phyloP scores from a whole-genome alignment of 2,888 invertebrate species.

The Cheilosia impressa region DNA sequence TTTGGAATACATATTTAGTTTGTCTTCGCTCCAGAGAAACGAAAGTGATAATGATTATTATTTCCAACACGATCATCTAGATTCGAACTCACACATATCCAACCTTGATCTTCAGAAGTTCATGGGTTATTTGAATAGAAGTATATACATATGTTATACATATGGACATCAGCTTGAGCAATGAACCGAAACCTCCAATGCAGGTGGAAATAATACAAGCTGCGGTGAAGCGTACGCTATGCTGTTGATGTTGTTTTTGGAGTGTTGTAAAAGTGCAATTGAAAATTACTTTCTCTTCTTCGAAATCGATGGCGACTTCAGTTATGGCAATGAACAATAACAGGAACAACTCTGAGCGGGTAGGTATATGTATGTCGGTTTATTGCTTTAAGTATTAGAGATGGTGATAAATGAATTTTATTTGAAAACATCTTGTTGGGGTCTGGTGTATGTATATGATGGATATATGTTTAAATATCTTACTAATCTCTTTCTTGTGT shows the following conservation, averaged over 20 bases:
- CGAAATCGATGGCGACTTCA: slow-evolving; percentile 48
- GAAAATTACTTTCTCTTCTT: slow-evolving; percentile 71
- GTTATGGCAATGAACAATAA: slow-evolving; percentile 50
- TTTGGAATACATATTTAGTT: slow-evolving; percentile 2
- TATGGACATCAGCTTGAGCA: slow-evolving; percentile 46
- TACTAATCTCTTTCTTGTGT: too few species aligned
- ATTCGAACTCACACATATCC: slow-evolving; percentile 60
- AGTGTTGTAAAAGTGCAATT: slow-evolving; percentile 60
- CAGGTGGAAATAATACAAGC: slow-evolving; percentile 56
- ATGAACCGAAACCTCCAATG: slow-evolving; percentile 55
- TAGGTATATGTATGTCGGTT: neutral
- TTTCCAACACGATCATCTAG: slow-evolving; percentile 36
- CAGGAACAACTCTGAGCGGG: slow-evolving; percentile 12
- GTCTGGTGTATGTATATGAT: neutral
- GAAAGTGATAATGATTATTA: slow-evolving; percentile 61
- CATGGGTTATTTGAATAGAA: slow-evolving; percentile 68
- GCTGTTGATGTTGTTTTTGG: slow-evolving; percentile 49
- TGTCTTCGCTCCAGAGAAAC: slow-evolving; percentile 40
- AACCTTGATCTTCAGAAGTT: slow-evolving; percentile 73
- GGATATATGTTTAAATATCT: too few species aligned
- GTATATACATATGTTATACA: slow-evolving; percentile 36
- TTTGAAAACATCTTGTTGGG: slow-evolving; percentile 10
- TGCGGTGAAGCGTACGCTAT: slow-evolving; percentile 15
- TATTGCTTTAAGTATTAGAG: neutral
- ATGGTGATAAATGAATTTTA: slow-evolving; percentile 15